Evolutionary conservation across 2,888 invertebrate genomes (phyloP), one percentile per base, ranked within the genome.

Genomic region (Agrilus cyanescens): DNA sequence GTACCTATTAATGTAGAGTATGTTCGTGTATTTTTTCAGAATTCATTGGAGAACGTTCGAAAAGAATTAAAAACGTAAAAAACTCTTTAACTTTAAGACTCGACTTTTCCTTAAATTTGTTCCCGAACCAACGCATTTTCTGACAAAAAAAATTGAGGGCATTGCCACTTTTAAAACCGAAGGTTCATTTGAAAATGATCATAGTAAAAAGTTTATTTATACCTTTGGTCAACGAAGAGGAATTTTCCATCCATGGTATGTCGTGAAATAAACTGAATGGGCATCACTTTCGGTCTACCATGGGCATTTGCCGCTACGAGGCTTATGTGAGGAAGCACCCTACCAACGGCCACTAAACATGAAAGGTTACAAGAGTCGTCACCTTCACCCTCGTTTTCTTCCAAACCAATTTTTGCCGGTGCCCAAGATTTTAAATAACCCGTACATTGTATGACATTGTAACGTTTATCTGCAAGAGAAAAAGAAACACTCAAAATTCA

Each of bases 381-480:
- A 4, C 61, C 74, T 36, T 81, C 82, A 36, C 67, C 67, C 54
- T 83, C 79, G 43, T 72, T 73, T 46, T 81, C 81, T 46, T 82
- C 82, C 29, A 81, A 69, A 1, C 78, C 76, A 38, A 82, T 72
- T 66, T 87, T 89, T 1, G 82, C 78, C 1, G 87, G 83, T 2
- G 85, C 78, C 91, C 90, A 93, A 0, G 91, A 87, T 62, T 94
- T 94, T 32, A 95, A 67, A 61, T 93, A 94, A 0, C 94, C 94
- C 3, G 89, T 91, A 60, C 90, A 94, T 59, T 93, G 91, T 40
- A 94, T 85, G 5, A 90, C 86, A 54, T 80, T 82, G 67, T 87
- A 94, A 60, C 85, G 88, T 63, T 82, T 81, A 60, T 90, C 89
- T 73, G 68, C 48, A 59, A 35, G 29, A 15, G 18, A 20, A 18